Evolutionary conservation across 1,140 invertebrate genomes (phyloP), one percentile per base, ranked within the genome.

Genomic region (Bombus difficillimus): DNA sequence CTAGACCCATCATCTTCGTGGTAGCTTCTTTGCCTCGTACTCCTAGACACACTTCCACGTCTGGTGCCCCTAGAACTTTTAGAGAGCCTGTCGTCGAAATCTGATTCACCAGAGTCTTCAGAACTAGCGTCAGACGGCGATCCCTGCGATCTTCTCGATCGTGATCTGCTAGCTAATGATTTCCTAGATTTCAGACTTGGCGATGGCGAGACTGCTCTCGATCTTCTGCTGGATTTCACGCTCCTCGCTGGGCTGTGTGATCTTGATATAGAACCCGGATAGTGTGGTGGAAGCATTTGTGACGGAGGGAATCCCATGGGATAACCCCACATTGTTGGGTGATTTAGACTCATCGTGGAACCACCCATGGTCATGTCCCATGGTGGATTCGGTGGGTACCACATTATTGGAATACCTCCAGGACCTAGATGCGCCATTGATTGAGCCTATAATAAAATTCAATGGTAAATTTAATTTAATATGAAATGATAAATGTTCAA

Each of bases 101-200:
- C 96, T 3, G 96, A 96, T 22, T 96, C 96, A 34, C 95, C 96
- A 28, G 96, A 96, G 79, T 96, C 94, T 79, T 91, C 96, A 85
- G 85, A 96, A 83, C 90, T 96, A 71, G 91, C 96, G 88, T 93
- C 96, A 75, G 86, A 94, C 41, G 93, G 93, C 81, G 96, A 95
- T 87, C 95, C 91, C 22, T 95, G 89, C 68, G 95, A 93, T 87
- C 94, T 89, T 84, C 92, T 89, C 78, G 93, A 66, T 92, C 94
- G 93, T 2, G 93, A 93, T 34, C 93, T 89, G 1, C 95, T 95
- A 13, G 94, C 92, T 18, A 95, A 92, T 0, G 97, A 97, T 88
- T 97, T 97, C 41, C 97, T 95, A 0, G 97, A 97, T 85, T 97
- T 96, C 10, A 96, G 92, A 87, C 97, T 97, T 39, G 96, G 96